phyloP scores from a whole-genome alignment of 2,113 vertebrate species.

The Zapus hudsonius region DNA sequence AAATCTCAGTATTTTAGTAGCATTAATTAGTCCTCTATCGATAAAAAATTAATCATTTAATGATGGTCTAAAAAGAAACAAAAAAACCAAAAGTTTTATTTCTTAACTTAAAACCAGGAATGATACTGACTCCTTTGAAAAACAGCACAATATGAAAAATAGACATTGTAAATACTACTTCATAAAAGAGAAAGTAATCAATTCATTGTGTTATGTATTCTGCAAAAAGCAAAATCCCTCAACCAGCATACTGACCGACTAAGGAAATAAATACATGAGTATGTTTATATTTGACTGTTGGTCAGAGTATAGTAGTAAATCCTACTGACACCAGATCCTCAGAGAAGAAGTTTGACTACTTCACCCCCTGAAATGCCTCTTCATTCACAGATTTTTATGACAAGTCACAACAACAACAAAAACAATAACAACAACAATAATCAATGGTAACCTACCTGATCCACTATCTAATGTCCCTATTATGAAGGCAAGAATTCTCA shows the following conservation, averaged over 20 bases:
- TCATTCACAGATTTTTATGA: not conserved
- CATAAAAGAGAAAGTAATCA: constrained; percentile 24
- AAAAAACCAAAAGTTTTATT: not conserved
- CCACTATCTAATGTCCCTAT: not conserved
- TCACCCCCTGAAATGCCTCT: not conserved
- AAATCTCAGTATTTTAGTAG: constrained; percentile 17
- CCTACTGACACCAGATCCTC: not conserved
- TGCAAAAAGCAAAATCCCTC: not conserved
- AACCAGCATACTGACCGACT: not conserved
- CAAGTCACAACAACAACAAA: no score
- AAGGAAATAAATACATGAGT: not conserved
- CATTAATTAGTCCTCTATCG: constrained; percentile 26
- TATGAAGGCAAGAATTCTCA: constrained; percentile 13
- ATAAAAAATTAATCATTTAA: constrained; percentile 46
- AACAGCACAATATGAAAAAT: not conserved
- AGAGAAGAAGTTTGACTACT: not conserved
- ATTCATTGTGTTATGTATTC: not conserved
- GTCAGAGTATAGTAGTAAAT: constrained; percentile 38
- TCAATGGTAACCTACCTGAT: constrained; percentile 33
- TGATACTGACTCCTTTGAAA: constrained; percentile 42
- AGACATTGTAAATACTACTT: constrained; percentile 4
- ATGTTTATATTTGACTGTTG: constrained; percentile 7
- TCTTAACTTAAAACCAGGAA: constrained; percentile 52
- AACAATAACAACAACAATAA: not conserved
- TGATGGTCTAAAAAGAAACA: not conserved